Base-by-base conservation (phyloP, 2,113 vertebrate genomes). In the Leiothrix lutea region DNA sequence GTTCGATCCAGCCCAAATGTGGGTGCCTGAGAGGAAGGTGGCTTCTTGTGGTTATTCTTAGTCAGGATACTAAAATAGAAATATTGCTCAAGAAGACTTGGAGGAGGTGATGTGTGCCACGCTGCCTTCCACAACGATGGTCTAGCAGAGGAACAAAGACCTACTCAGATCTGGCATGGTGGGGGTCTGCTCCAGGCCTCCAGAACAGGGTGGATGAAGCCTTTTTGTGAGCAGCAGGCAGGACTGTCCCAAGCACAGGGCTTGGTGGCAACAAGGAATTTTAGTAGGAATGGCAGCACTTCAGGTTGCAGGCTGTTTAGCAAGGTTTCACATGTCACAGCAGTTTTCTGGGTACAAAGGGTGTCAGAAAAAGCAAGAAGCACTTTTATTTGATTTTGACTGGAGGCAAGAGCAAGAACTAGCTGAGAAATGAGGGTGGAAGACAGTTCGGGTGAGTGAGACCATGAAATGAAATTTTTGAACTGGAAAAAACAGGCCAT, bases 231-330 rank as follows among this genome's bases (percentile, higher is more conserved):
- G 57, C 29, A 79, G 15, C 14, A 77, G 35, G 5, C 8, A 62
- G 42, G 18, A 58, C 16, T n/a, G 8, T 29, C 12, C 23, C n/a
- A 64, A 75, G n/a, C n/a, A 69, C n/a, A 57, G 23, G 18, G 38
- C n/a, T 69, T 47, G 17, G 14, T 69, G 25, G 18, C 31, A 33
- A 6, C 23, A 16, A 36, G 22, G 23, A 66, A 33, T 57, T 80
- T 53, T 28, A 48, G 11, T 20, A 72, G 31, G 29, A 11, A 26
- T 0, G 1, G 7, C 9, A 75, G 5, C 0, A 0, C 8, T 60
- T 87, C 17, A 60, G 7, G 5, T 2, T 45, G 12, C 20, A 56
- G 48, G 17, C 11, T 75, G 23, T 53, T 47, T 45, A 54, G 29
- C 20, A 53, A 61, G 24, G 8, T 47, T n/a, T 84, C 58, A 26